Percentiles rank a stretch among this genome's conserved stretches.
Evolutionary conservation across 2,113 vertebrate genomes (phyloP).

Genomic region (Solea senegalensis): DNA sequence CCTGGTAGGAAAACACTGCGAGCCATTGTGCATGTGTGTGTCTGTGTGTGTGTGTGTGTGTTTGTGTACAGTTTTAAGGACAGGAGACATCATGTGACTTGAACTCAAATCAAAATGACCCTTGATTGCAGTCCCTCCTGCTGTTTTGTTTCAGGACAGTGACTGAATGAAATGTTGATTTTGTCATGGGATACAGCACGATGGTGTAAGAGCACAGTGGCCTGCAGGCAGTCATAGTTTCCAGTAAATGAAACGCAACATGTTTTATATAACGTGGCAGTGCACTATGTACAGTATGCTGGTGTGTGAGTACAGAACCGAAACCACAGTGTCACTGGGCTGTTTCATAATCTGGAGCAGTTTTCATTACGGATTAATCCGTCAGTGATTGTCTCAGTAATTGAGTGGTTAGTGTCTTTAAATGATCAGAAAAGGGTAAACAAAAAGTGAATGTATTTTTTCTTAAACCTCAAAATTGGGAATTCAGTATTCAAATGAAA

Average conservation of each 20-base stretch:
- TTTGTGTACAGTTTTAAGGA: slow-evolving; percentile 25
- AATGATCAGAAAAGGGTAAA: too few relatives aligned
- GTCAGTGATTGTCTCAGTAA: too few relatives aligned
- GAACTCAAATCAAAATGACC: slow-evolving; percentile 30
- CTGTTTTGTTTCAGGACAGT: slow-evolving; percentile 34
- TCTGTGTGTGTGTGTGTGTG: slow-evolving; percentile 26
- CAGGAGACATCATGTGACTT: slow-evolving; percentile 18
- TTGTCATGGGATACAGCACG: slow-evolving; percentile 23
- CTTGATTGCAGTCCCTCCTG: slow-evolving; percentile 19
- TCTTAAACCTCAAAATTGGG: too few relatives aligned
- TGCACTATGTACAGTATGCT: neutral
- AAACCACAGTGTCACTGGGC: neutral
- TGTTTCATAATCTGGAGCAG: neutral
- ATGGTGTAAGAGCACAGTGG: neutral
- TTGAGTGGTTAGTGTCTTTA: too few relatives aligned
- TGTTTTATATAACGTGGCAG: slow-evolving; percentile 1
- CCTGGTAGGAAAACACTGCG: slow-evolving; percentile 61
- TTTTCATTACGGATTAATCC: too few relatives aligned
- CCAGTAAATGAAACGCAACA: slow-evolving; percentile 19
- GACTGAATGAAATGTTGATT: slow-evolving; percentile 24
- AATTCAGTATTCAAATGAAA: too few relatives aligned
- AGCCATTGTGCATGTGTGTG: slow-evolving; percentile 40
- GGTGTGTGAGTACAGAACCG: neutral
- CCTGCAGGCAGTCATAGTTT: slow-evolving; percentile 27
- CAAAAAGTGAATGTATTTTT: too few relatives aligned